phyloP scores from a whole-genome alignment of 1,140 invertebrate genomes.

The Zeugodacus cucurbitae region DNA sequence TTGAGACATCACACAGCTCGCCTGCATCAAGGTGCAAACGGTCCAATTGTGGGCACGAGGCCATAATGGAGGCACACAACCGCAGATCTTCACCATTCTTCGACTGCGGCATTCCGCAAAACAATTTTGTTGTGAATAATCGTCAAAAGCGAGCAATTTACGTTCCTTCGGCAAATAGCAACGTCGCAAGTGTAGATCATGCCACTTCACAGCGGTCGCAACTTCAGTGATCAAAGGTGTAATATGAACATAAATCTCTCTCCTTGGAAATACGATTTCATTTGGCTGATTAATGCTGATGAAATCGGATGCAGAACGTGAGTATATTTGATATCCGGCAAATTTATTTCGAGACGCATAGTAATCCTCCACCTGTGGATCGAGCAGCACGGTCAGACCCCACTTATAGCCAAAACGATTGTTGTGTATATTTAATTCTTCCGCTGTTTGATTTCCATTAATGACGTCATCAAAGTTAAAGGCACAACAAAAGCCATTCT shows the following conservation, averaged over 20 bases:
- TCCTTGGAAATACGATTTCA: constrained; percentile 40
- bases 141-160: constrained; percentile 58
- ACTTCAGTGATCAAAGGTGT: constrained; percentile 45
- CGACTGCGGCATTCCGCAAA: constrained; percentile 69
- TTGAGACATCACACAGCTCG: constrained; percentile 49
- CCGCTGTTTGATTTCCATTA: background rate
- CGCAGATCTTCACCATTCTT: constrained; percentile 66
- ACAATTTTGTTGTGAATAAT: constrained; percentile 73
- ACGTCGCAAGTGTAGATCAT: constrained; percentile 54
- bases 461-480: constrained; percentile 70
- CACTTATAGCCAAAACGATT: constrained; percentile 70
- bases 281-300: constrained; percentile 67
- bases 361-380: constrained; percentile 66
- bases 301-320: constrained; percentile 70
- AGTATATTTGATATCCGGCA: constrained; percentile 54
- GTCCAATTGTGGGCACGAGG: constrained; percentile 60
- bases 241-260: constrained; percentile 48
- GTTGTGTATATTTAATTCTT: constrained; percentile 47
- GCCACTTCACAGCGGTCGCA: constrained; percentile 17
- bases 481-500: constrained; percentile 71
- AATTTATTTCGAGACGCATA: constrained; percentile 48
- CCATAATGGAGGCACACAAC: constrained; percentile 71
- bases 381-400: constrained; percentile 69
- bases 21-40: constrained; percentile 50
- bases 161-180: constrained; percentile 71